Evolutionary conservation across 2,888 invertebrate genomes (phyloP).

Genomic region (Leuctra nigra): DNA sequence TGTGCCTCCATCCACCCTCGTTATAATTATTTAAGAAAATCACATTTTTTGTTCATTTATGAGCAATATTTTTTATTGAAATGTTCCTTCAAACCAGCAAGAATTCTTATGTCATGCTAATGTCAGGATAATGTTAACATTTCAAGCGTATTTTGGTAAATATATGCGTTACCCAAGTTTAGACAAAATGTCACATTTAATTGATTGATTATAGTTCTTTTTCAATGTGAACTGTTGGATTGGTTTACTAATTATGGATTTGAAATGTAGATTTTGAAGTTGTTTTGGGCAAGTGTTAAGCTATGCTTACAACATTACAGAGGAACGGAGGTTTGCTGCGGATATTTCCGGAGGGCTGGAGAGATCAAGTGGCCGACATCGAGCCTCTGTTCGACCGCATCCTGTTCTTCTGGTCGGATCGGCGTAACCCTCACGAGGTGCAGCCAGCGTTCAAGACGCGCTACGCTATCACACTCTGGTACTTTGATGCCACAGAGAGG

Average conservation of each 20-base stretch:
- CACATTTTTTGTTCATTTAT: background rate
- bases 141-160: no score
- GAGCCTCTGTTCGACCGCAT: conserved; percentile 90
- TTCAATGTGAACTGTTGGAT: background rate
- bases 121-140: no score
- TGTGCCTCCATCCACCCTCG: background rate
- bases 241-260: background rate
- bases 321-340: conserved; percentile 76
- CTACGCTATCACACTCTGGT: conserved; percentile 90
- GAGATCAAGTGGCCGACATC: conserved; percentile 78
- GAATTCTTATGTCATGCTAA: no score
- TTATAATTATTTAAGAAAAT: background rate
- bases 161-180: no score
- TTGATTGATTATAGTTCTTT: background rate
- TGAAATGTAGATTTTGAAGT: no score
- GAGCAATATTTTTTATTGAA: no score
- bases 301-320: conserved; percentile 35
- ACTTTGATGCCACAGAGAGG: conserved; percentile 78
- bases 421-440: conserved; percentile 95
- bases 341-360: conserved; percentile 84
- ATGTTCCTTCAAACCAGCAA: no score
- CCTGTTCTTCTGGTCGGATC: conserved; percentile 96
- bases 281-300: no score
- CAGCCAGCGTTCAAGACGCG: conserved; percentile 86
- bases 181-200: background rate